Conservation (phyloP, 2,113 vertebrate species). For the Talpa occidentalis region DNA sequence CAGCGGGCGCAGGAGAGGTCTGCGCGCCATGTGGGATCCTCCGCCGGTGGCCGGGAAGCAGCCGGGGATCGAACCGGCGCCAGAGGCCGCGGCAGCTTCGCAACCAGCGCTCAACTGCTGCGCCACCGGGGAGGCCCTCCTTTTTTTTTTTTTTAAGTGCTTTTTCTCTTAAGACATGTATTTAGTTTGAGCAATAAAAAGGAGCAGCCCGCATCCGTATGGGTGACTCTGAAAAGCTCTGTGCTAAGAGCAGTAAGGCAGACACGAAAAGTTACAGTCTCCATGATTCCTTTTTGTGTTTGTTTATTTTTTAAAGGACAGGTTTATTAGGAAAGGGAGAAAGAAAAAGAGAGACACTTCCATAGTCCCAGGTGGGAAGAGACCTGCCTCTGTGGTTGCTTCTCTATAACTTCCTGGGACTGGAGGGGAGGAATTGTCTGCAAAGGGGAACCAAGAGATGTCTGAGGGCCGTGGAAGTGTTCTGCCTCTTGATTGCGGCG, state of each 20-base stretch:
- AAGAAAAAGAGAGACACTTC: no score
- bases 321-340: no score
- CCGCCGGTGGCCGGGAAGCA: no score
- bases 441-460: not conserved
- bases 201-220: not conserved
- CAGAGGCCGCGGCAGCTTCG: no score
- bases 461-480: not conserved
- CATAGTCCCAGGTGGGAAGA: no score
- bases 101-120: no score
- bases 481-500: not conserved
- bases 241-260: not conserved
- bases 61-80: no score
- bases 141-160: not conserved
- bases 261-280: not conserved
- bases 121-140: no score
- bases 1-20: no score
- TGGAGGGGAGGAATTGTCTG: not conserved
- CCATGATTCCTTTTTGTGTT: not conserved
- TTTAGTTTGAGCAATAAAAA: not conserved
- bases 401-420: not conserved
- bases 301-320: no score
- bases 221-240: not conserved
- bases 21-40: no score
- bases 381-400: not conserved
- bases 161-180: not conserved